Percentiles rank a stretch among this genome's conserved stretches.
phyloP scores from a whole-genome alignment of 2,797 vertebrate species.

The Monodelphis domestica region DNA sequence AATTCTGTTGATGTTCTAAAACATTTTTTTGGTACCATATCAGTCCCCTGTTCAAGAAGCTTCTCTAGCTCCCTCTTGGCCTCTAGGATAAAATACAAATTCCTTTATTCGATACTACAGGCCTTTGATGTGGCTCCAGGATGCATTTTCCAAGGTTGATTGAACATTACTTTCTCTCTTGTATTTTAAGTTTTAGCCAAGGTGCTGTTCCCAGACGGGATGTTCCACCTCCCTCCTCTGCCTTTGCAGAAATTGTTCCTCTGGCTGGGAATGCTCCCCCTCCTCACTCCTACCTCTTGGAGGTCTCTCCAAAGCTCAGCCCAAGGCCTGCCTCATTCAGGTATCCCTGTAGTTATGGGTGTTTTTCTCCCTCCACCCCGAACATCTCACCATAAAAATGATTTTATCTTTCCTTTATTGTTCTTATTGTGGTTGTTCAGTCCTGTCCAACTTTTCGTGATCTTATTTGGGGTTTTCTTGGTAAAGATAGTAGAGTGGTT shows the following conservation, averaged over 20 bases:
- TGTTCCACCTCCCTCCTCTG: neutral
- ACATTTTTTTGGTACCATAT: neutral
- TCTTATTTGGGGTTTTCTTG: too few species aligned
- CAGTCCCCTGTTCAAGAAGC: neutral
- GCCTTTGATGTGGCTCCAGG: neutral
- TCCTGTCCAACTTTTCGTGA: too few species aligned
- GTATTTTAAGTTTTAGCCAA: neutral
- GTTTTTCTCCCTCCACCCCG: neutral
- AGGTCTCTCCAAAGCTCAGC: neutral
- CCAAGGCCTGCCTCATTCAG: neutral
- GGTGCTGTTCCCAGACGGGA: neutral
- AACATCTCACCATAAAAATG: neutral
- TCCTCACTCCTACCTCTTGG: neutral
- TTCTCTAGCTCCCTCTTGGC: neutral
- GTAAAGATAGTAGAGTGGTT: too few species aligned
- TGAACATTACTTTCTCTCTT: neutral
- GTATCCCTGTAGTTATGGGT: neutral
- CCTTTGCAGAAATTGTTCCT: neutral
- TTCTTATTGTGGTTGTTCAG: too few species aligned
- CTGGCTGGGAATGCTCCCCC: neutral
- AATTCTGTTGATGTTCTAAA: neutral
- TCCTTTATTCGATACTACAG: neutral
- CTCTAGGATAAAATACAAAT: neutral
- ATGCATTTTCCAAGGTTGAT: neutral
- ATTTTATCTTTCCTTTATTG: too few species aligned